Conservation (phyloP, 2,797 vertebrate species). For the Dipus sagitta region DNA sequence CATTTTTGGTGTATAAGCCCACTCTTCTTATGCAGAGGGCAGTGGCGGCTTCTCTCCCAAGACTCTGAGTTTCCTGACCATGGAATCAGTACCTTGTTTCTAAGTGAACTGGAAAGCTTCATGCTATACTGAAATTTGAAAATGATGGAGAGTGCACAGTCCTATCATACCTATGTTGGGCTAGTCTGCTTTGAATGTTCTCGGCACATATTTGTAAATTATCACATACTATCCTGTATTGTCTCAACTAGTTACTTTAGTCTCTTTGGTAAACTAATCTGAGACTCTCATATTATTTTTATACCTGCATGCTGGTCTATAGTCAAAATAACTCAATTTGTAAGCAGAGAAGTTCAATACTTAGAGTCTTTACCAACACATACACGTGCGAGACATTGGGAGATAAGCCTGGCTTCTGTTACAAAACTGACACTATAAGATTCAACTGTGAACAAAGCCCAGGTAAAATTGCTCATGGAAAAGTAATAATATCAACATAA, state of each 20-base stretch:
- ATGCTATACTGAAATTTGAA: not conserved
- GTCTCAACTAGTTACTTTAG: not conserved
- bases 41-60: too few relatives aligned
- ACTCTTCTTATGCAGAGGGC: too few relatives aligned
- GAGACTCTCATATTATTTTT: not conserved
- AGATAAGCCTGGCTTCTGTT: not conserved
- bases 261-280: not conserved
- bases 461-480: not conserved
- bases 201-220: not conserved
- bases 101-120: not conserved
- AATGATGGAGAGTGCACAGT: not conserved
- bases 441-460: not conserved
- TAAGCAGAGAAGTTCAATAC: not conserved
- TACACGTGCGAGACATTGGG: not conserved
- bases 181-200: not conserved
- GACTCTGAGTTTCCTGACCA: too few relatives aligned
- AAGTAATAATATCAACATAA: not conserved
- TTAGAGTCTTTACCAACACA: not conserved
- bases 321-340: not conserved
- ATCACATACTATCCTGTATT: not conserved
- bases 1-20: too few relatives aligned
- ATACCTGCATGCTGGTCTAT: not conserved
- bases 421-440: not conserved
- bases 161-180: not conserved
- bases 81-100: not conserved